Evolutionary conservation across 2,113 vertebrate genomes (phyloP).

Genomic region (Microtus ochrogaster): DNA sequence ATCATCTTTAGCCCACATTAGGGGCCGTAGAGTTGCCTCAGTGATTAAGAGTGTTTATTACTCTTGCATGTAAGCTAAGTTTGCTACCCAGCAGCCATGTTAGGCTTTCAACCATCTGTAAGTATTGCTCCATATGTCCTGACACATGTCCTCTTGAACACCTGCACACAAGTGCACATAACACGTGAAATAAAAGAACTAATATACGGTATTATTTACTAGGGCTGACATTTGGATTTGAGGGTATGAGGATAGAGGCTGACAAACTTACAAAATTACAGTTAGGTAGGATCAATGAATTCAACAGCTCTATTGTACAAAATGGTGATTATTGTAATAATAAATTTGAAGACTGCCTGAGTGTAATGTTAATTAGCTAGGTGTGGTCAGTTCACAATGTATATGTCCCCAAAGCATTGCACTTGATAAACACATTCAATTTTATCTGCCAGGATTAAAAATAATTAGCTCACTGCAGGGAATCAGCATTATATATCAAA

Average conservation of each 20-base stretch:
- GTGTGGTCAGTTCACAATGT: not conserved
- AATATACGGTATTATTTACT: not conserved
- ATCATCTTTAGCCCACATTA: too few relatives aligned
- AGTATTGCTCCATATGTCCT: not conserved
- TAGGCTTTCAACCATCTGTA: not conserved
- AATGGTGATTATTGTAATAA: not conserved
- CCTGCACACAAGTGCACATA: not conserved
- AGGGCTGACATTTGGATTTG: not conserved
- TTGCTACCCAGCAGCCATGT: not conserved
- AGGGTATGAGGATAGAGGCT: not conserved
- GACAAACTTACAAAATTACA: not conserved
- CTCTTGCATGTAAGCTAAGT: not conserved
- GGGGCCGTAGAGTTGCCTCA: not conserved
- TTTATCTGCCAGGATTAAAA: not conserved
- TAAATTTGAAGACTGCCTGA: not conserved
- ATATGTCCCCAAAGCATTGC: not conserved
- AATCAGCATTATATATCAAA: not conserved
- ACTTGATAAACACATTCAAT: not conserved
- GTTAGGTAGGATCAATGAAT: not conserved
- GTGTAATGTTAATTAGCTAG: not conserved
- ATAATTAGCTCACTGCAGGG: not conserved
- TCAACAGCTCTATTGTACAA: not conserved
- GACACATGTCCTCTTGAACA: not conserved
- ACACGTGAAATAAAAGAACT: not conserved
- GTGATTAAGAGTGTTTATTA: not conserved